Evolutionary conservation across 2,888 invertebrate species (phyloP).

Genomic region (Drosophila siamana): DNA sequence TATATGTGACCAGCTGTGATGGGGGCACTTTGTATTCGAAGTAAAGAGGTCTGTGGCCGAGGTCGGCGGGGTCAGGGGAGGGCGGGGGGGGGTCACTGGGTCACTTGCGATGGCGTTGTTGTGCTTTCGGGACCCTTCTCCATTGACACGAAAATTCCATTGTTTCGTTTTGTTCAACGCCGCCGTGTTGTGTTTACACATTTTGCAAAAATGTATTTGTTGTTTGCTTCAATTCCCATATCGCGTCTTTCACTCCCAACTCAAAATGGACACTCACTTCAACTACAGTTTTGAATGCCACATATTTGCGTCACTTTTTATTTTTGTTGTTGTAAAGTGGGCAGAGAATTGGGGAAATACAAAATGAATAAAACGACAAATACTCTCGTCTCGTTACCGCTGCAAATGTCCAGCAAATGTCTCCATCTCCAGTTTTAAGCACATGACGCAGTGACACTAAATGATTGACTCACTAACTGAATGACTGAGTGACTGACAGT

Average conservation of each 20-base stretch:
- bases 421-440: conserved; percentile 59
- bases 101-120: conserved; percentile 54
- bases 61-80: too few species aligned
- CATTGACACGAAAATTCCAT: conserved; percentile 57
- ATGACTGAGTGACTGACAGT: conserved; percentile 15
- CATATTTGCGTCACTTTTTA: conserved; percentile 36
- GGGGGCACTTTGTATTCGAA: conserved; percentile 2
- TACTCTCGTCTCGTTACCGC: conserved; percentile 2
- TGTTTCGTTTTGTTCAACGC: conserved; percentile 37
- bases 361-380: conserved; percentile 4
- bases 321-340: conserved; percentile 17
- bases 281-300: conserved; percentile 27
- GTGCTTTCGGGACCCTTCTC: conserved; percentile 28
- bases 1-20: conserved; percentile 14
- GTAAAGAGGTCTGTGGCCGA: not conserved
- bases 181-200: conserved; percentile 39
- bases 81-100: conserved; percentile 56
- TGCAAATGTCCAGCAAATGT: conserved; percentile 48
- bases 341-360: not conserved
- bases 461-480: conserved; percentile 16
- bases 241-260: conserved; percentile 27
- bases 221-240: conserved; percentile 27
- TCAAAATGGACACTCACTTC: conserved; percentile 29
- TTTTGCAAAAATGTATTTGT: conserved; percentile 24
- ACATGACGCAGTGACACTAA: conserved; percentile 54